Percentiles rank a stretch among this genome's conserved stretches.
These are phyloP conservation scores for Cydia splendana DNA, from an alignment of 1,140 invertebrate genomes.

Conservation along the genomic window DNA sequence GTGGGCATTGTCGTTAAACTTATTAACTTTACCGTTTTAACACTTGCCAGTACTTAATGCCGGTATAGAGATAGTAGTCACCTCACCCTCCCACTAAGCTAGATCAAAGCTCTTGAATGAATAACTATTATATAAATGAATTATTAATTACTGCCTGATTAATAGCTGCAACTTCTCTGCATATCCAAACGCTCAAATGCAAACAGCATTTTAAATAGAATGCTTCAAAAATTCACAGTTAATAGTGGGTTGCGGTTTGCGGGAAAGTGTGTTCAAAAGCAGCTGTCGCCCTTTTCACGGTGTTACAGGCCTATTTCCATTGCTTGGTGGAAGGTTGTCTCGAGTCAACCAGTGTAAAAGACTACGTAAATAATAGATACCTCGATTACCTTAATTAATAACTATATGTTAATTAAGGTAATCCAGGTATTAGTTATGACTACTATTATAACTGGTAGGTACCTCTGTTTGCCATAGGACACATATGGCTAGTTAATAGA, in stretches of 20 bases:
- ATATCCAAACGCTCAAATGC: neutral
- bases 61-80: no score
- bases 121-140: neutral
- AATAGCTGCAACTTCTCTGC: neutral
- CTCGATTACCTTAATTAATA: no score
- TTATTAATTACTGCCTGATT: neutral
- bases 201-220: neutral
- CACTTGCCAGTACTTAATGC: no score
- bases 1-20: no score
- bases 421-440: no score
- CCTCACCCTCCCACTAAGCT: no score
- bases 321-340: neutral
- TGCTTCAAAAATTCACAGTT: neutral
- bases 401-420: no score
- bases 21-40: no score
- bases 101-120: neutral
- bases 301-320: constrained; percentile 41
- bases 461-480: no score
- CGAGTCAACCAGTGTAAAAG: neutral
- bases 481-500: no score
- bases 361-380: no score
- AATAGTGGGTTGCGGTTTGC: constrained; percentile 20
- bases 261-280: constrained; percentile 58
- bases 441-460: no score
- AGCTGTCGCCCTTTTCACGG: constrained; percentile 53